phyloP scores from a whole-genome alignment of 2,888 invertebrate species.

The Heterodera filipjevi region DNA sequence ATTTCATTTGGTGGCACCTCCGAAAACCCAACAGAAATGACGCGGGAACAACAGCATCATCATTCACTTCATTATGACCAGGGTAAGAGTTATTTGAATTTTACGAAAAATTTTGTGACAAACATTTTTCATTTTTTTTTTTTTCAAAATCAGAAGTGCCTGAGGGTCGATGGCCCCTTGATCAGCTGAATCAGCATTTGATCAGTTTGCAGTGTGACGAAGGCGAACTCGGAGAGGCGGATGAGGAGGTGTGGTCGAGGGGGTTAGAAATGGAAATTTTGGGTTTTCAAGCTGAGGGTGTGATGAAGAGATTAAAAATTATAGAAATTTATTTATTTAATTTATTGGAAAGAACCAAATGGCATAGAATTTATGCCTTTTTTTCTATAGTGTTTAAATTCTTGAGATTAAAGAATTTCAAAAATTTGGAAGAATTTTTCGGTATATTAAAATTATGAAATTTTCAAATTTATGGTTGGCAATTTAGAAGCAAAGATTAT shows the following conservation, averaged over 20 bases:
- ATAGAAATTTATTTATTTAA: too few species aligned
- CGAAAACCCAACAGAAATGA: neutral
- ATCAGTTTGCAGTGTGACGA: slow-evolving; percentile 45
- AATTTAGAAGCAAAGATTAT: too few species aligned
- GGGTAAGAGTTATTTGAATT: neutral
- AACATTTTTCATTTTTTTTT: neutral
- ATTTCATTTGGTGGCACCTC: neutral
- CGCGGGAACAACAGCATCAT: neutral
- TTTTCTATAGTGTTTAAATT: too few species aligned
- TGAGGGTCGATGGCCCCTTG: slow-evolving; percentile 35
- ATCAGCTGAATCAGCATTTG: slow-evolving; percentile 49
- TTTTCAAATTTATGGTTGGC: too few species aligned
- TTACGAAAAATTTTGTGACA: neutral
- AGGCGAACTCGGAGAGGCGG: slow-evolving; percentile 4
- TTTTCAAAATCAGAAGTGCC: neutral
- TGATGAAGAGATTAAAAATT: too few species aligned
- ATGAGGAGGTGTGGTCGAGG: too few species aligned
- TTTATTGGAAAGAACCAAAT: too few species aligned
- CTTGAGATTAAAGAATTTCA: too few species aligned
- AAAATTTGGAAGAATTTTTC: too few species aligned
- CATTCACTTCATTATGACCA: neutral
- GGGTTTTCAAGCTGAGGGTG: too few species aligned
- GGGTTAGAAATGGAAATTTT: slow-evolving; percentile 2
- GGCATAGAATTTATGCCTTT: too few species aligned
- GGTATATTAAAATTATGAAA: too few species aligned